Base-by-base conservation (phyloP, 2,797 vertebrate genomes). In the Brotula barbata region DNA sequence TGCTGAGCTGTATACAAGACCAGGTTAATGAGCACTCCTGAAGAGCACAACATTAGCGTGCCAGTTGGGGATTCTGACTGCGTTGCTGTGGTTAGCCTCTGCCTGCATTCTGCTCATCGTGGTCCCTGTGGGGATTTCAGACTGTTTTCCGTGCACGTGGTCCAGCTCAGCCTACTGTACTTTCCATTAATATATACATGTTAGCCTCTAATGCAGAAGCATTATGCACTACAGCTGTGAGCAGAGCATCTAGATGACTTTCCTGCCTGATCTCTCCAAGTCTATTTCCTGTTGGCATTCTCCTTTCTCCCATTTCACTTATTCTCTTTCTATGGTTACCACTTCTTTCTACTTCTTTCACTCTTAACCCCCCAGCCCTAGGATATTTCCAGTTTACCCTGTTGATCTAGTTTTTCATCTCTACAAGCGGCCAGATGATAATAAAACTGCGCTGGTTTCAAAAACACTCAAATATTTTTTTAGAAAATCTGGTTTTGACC, bases 131-230 rank as follows among this genome's bases (percentile, higher is more conserved):
- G 72, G 80, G 53, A 78, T 80, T 59, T 44, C 57, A 77, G 37
- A 28, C 34, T 2, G 40, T 73, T 77, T 57, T 74, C 70, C 31
- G 33, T 50, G 62, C 68, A 71, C 20, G 12, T 60, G 54, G 57
- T 81, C 47, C 47, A 68, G 48, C 78, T 71, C 67, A 78, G 36
- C 44, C 60, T 58, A 42, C 65, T 66, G 60, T 76, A 68, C 82
- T 87, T 85, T 85, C 71, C 78, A 87, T 88, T 85, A 76, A 83
- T 81, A 67, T 83, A 77, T 77, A 58, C 78, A 79, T 65, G 78
- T 83, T 71, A 78, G 55, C 63, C 58, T 72, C 47, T 72, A 76
- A 72, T 78, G 59, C 17, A 13, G 56, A 41, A 0, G 65, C 21
- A 34, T 64, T 49, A 67, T 77, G 66, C 76, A 51, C 68, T 68